Conservation (phyloP, 2,888 invertebrate genomes). For the Selenia dentaria region DNA sequence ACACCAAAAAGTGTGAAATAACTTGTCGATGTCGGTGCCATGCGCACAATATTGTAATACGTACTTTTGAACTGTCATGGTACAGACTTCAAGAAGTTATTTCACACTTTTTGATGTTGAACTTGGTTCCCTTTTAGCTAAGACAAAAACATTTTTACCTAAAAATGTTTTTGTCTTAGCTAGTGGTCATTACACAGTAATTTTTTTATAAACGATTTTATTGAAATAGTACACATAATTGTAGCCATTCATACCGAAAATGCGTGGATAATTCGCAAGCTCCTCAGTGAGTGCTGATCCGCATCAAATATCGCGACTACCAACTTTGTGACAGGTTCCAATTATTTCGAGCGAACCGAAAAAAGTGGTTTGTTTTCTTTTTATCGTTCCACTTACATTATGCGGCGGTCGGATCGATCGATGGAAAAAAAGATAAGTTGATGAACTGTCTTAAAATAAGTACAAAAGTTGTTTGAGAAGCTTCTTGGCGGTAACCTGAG, state of each 20-base stretch:
- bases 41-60: too few relatives aligned
- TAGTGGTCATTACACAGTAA: too few relatives aligned
- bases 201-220: too few relatives aligned
- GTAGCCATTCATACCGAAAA: neutral
- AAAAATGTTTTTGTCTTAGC: too few relatives aligned
- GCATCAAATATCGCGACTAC: conserved; percentile 22
- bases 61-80: too few relatives aligned
- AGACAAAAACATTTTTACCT: too few relatives aligned
- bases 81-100: too few relatives aligned
- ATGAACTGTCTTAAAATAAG: conserved; percentile 62
- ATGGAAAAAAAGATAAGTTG: conserved; percentile 40
- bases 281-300: conserved; percentile 14
- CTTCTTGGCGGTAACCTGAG: conserved; percentile 62
- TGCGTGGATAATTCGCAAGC: conserved; percentile 14
- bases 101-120: too few relatives aligned
- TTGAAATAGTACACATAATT: neutral
- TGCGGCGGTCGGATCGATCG: conserved; percentile 21
- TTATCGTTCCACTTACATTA: conserved; percentile 35
- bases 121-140: too few relatives aligned
- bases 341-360: conserved; percentile 29
- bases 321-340: conserved; percentile 31
- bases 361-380: conserved; percentile 31
- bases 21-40: too few relatives aligned
- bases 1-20: too few relatives aligned
- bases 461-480: conserved; percentile 55